Conservation (phyloP, 2,888 invertebrate species). For the Asteroscopus sphinx region DNA sequence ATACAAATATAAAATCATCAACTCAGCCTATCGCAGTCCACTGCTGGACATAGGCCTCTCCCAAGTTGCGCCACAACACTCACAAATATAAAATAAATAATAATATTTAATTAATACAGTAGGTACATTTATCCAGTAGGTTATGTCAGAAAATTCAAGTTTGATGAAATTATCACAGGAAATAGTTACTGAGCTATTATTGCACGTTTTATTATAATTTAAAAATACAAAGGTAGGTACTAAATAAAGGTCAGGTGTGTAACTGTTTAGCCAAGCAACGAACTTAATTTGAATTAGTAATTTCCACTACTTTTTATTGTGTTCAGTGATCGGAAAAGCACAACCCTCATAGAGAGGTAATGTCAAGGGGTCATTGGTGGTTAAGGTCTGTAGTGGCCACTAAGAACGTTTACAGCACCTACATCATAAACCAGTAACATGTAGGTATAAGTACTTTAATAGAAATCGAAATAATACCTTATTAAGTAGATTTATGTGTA, state of each 20-base stretch:
- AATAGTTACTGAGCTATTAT: not conserved
- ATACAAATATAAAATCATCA: too few relatives aligned
- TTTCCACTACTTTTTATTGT: slow-evolving; percentile 64
- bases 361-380: slow-evolving; percentile 68
- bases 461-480: too few relatives aligned
- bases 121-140: too few relatives aligned
- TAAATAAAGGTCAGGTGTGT: slow-evolving; percentile 60
- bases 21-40: too few relatives aligned
- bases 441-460: not conserved
- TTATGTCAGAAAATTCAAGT: too few relatives aligned
- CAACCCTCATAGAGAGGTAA: slow-evolving; percentile 61
- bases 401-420: slow-evolving; percentile 11
- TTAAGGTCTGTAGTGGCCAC: slow-evolving; percentile 45
- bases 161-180: too few relatives aligned
- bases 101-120: too few relatives aligned
- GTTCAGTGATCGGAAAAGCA: slow-evolving; percentile 70
- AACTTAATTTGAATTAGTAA: slow-evolving; percentile 62
- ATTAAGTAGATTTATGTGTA: too few relatives aligned
- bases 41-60: too few relatives aligned
- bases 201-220: slow-evolving; percentile 11
- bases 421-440: not conserved
- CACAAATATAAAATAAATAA: too few relatives aligned
- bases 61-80: too few relatives aligned
- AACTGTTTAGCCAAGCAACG: slow-evolving; percentile 51
- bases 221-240: slow-evolving; percentile 22